phyloP scores from a whole-genome alignment of 1,140 invertebrate species.

The Reticulitermes speratus region DNA sequence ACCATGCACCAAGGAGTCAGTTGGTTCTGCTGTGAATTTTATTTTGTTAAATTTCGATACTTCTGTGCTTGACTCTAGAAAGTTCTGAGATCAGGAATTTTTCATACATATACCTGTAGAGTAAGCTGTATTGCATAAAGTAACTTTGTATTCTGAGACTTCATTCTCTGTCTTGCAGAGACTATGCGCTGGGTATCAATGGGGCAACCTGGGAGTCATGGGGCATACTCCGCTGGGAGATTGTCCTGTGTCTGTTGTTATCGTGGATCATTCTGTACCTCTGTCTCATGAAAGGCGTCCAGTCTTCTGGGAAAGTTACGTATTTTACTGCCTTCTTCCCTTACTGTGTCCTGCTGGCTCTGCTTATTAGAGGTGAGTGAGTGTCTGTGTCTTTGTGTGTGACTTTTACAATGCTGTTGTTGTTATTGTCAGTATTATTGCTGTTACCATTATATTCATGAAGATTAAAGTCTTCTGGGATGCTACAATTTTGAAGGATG shows the following conservation, averaged over 20 bases:
- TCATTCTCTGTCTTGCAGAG: constrained; percentile 50
- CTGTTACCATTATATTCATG: not conserved
- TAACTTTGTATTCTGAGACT: not conserved
- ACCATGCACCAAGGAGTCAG: too few relatives aligned
- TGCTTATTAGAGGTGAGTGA: constrained; percentile 58
- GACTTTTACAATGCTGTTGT: too few relatives aligned
- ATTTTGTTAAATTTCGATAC: too few relatives aligned
- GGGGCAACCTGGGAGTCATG: constrained; percentile 61
- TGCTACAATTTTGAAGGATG: too few relatives aligned
- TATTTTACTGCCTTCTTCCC: constrained; percentile 77
- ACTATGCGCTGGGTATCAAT: constrained; percentile 60
- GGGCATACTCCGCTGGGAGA: constrained; percentile 69
- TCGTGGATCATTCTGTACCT: constrained; percentile 75
- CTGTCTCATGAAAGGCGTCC: constrained; percentile 63
- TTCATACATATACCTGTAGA: too few relatives aligned
- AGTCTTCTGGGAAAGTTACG: constrained; percentile 79
- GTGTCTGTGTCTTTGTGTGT: not conserved
- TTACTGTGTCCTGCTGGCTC: constrained; percentile 69
- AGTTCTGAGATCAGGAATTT: too few relatives aligned
- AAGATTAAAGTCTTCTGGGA: too few relatives aligned
- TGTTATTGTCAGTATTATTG: not conserved
- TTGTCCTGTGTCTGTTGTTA: constrained; percentile 67
- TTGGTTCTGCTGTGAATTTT: too few relatives aligned
- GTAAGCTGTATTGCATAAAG: too few relatives aligned
- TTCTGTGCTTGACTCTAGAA: too few relatives aligned